phyloP scores from a whole-genome alignment of 2,113 vertebrate genomes.

The Xiphorhynchus elegans region DNA sequence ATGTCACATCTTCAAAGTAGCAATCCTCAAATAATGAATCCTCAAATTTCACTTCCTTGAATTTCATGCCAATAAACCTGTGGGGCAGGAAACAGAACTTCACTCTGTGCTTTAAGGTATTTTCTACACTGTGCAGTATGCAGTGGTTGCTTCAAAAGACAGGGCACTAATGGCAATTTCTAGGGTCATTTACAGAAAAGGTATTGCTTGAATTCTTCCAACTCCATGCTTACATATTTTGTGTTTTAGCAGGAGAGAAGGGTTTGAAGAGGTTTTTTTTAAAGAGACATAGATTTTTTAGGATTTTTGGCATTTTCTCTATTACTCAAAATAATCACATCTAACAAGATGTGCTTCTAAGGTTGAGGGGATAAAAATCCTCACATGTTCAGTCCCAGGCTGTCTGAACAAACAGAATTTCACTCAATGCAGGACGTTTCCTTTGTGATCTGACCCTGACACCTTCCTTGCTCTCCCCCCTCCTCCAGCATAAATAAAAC shows the following conservation, averaged over 20 bases:
- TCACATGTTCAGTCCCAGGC: neutral
- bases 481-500: slow-evolving; percentile 16
- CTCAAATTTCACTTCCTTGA: slow-evolving; percentile 93
- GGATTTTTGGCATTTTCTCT: neutral
- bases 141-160: neutral
- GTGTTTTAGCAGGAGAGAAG: neutral
- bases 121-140: neutral
- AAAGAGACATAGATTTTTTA: neutral
- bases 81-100: slow-evolving; percentile 1
- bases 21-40: slow-evolving; percentile 92
- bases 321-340: neutral
- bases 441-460: neutral
- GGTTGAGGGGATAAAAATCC: neutral
- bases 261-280: neutral
- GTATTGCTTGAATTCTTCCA: neutral
- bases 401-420: neutral
- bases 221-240: neutral
- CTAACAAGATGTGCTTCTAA: neutral
- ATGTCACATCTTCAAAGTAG: slow-evolving; percentile 92
- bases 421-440: neutral
- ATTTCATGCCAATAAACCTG: slow-evolving; percentile 93
- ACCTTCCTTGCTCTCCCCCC: neutral
- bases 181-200: neutral
- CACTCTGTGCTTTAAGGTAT: neutral
- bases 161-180: neutral